Evolutionary conservation across 2,888 invertebrate genomes (phyloP).

Genomic region (Acronicta aceris): DNA sequence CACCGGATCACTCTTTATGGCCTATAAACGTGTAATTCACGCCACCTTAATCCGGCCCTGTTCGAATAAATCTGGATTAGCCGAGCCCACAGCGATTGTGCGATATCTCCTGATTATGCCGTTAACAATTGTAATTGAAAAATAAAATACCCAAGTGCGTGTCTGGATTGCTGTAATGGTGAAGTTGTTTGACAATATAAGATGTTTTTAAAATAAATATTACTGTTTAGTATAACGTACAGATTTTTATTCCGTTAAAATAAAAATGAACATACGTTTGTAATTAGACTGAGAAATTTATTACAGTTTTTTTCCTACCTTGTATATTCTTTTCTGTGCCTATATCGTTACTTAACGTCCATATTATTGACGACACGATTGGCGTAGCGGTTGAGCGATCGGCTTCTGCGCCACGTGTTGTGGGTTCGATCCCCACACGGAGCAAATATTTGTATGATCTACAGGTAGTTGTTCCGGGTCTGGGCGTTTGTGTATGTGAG

Average conservation of each 20-base stretch:
- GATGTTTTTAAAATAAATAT: slow-evolving; percentile 34
- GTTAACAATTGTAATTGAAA: slow-evolving; percentile 89
- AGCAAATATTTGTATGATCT: too few species aligned
- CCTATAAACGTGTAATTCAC: slow-evolving; percentile 89
- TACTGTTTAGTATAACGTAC: slow-evolving; percentile 5
- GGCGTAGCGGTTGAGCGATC: too few species aligned
- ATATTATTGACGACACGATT: too few species aligned
- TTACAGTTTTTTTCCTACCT: too few species aligned
- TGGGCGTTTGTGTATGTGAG: too few species aligned
- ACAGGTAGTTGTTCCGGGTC: too few species aligned
- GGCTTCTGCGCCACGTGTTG: too few species aligned
- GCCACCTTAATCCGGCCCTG: slow-evolving; percentile 88
- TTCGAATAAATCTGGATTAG: slow-evolving; percentile 88
- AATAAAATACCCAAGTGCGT: slow-evolving; percentile 75
- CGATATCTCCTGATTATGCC: slow-evolving; percentile 85
- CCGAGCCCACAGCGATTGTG: slow-evolving; percentile 82
- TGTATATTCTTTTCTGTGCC: too few species aligned
- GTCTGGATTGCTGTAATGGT: slow-evolving; percentile 52
- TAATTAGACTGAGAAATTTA: too few species aligned
- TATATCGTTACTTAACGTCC: too few species aligned
- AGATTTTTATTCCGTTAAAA: neutral
- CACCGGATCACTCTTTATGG: slow-evolving; percentile 89
- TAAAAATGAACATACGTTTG: too few species aligned
- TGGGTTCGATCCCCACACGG: too few species aligned
- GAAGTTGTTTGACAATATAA: slow-evolving; percentile 44